These are phyloP conservation scores for Geophilus truncorum DNA, from an alignment of 2,888 invertebrate species.

Conservation along the genomic window DNA sequence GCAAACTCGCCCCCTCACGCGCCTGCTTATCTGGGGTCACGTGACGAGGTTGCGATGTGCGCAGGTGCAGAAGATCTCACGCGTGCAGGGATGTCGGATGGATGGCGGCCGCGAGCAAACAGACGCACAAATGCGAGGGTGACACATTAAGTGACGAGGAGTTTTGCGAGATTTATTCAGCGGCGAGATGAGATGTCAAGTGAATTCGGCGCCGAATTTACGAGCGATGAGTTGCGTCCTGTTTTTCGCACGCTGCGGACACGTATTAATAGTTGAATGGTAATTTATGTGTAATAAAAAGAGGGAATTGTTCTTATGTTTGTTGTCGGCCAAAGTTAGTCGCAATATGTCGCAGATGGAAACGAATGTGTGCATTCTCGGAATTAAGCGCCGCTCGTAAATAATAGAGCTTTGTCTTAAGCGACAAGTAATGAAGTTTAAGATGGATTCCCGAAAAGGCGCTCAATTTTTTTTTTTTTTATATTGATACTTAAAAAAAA, in stretches of 20 bases:
- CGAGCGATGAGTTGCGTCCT: neutral
- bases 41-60: neutral
- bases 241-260: neutral
- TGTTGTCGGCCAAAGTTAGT: neutral
- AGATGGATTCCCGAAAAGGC: neutral
- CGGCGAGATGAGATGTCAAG: neutral
- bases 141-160: neutral
- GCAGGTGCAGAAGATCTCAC: neutral
- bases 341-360: neutral
- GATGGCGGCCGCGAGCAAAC: neutral
- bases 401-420: neutral
- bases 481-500: too few species aligned
- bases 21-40: neutral
- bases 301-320: neutral
- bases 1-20: neutral
- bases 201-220: neutral
- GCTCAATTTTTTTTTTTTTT: too few species aligned
- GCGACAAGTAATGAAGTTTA: neutral
- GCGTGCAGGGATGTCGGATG: neutral
- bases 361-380: neutral
- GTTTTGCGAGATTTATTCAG: neutral
- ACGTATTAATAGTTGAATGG: neutral
- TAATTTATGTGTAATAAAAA: neutral
- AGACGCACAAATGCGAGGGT: neutral
- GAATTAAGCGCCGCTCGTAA: neutral